Percentiles rank a stretch among this genome's conserved stretches.
phyloP scores from a whole-genome alignment of 37 sponge, comb jelly and placozoan genomes.

The Eunapius fragilis region DNA sequence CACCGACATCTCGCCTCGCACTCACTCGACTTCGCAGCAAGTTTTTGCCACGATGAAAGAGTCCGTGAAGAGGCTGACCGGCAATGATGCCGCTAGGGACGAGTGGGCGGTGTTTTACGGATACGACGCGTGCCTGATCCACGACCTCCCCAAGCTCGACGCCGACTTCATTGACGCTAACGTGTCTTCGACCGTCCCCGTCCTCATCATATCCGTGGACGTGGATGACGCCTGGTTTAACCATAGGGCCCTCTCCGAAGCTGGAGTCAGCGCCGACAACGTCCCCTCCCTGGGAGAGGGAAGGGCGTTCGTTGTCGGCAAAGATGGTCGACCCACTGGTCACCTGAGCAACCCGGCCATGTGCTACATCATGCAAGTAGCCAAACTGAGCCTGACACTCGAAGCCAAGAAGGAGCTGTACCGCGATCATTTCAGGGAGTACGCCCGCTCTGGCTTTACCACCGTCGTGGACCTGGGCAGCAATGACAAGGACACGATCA shows the following conservation, averaged over 20 bases:
- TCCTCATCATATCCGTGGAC: slow-evolving; percentile 45
- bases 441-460: slow-evolving; percentile 53
- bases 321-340: slow-evolving; percentile 51
- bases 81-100: neutral
- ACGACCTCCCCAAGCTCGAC: slow-evolving; percentile 34
- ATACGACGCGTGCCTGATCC: slow-evolving; percentile 44
- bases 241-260: slow-evolving; percentile 37
- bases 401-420: slow-evolving; percentile 20
- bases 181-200: slow-evolving; percentile 29
- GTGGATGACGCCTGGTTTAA: slow-evolving; percentile 55
- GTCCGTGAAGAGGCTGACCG: neutral
- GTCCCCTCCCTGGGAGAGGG: slow-evolving; percentile 13
- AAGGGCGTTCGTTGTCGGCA: slow-evolving; percentile 11
- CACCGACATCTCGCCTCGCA: neutral
- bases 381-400: neutral
- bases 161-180: slow-evolving; percentile 35
- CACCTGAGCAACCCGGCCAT: slow-evolving; percentile 35
- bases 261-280: slow-evolving; percentile 13
- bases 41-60: neutral
- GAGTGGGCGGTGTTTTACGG: slow-evolving; percentile 60
- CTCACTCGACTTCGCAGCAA: neutral
- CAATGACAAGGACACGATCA: neutral
- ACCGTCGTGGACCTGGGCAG: slow-evolving; percentile 65
- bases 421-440: slow-evolving; percentile 18
- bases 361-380: neutral